Base-by-base conservation (phyloP, 2,797 vertebrate genomes). In the Xenopus petersii region DNA sequence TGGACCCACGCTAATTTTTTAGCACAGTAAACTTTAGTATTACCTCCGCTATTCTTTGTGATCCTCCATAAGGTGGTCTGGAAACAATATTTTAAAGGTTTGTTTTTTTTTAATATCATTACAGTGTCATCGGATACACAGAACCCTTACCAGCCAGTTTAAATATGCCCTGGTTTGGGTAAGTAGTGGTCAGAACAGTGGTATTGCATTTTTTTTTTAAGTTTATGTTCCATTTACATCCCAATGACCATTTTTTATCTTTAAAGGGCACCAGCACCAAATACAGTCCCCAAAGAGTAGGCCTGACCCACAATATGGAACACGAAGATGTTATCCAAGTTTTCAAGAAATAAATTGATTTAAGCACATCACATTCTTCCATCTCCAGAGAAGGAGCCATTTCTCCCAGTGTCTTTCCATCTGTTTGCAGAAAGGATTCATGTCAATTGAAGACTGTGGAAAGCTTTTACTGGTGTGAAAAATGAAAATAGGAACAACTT, bases 131-230 rank as follows among this genome's bases (percentile, higher is more conserved):
- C 93, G 94, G 80, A 96, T 99, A 86, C 98, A 99, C 88, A 92
- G 97, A 82, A 97, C 98, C 0, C 91, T 99, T 83, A 94, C 93
- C 78, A 93, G 94, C 87, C 97, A 99, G 87, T 99, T 99, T 90
- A 99, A 99, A 86, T 98, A 99, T 0, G 95, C 96, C 16, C 88
- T 99, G 80, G 97, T 98, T 81, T 99, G 98, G 98, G 98, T 99
- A 86, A 94, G 97, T 93, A 65, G 0, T 59, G 21, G 9, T 49
- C 3, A 13, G 3, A 55, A 55, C 2, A 3, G 3, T 49, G 10
- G 3, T 21, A 21, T 21, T 21, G 21, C 21, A 21, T 21, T 21
- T 21, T 21, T 21, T 56, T 56, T 56, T 4, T 16, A 17, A 60
- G 58, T 60, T 15, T 60, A 30, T 30, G 26, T 30, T 30, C 26